A percentile compares a stretch with the other conserved stretches of the same genome.
Conservation (phyloP, 2,113 vertebrate genomes). For the Accipiter cooperii region DNA sequence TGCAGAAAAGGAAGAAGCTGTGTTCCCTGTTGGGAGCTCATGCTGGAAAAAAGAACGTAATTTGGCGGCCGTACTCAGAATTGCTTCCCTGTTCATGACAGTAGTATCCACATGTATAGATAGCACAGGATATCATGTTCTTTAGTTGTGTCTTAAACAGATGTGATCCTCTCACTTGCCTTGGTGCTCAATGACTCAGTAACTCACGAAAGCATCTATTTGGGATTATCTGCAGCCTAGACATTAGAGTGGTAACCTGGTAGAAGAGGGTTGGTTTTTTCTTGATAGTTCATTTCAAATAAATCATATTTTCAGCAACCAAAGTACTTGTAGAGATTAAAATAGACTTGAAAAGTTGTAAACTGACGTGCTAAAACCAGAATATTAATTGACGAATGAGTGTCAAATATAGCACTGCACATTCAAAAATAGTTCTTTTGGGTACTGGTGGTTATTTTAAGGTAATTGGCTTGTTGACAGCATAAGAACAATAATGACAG, state of each 20-base stretch:
- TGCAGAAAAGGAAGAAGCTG: background rate
- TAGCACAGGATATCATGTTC: background rate
- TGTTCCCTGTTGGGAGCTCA: background rate
- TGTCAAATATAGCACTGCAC: background rate
- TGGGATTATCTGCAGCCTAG: background rate
- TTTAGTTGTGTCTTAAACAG: slow-evolving; percentile 10
- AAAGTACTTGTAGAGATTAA: background rate
- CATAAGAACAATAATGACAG: background rate
- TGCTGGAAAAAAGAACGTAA: background rate
- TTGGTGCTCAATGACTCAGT: background rate
- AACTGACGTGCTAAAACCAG: background rate
- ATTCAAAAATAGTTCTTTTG: background rate
- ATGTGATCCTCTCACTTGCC: background rate
- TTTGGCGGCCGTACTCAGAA: background rate
- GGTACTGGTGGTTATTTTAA: background rate
- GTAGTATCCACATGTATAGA: background rate
- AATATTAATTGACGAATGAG: background rate
- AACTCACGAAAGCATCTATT: background rate
- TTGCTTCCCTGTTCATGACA: background rate
- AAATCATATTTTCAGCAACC: background rate
- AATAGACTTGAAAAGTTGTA: background rate
- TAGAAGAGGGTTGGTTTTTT: background rate
- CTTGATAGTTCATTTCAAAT: background rate
- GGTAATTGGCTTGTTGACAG: background rate
- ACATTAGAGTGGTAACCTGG: background rate